Base-by-base conservation (phyloP, 2,113 vertebrate genomes). In the Rhagologus leucostigma region DNA sequence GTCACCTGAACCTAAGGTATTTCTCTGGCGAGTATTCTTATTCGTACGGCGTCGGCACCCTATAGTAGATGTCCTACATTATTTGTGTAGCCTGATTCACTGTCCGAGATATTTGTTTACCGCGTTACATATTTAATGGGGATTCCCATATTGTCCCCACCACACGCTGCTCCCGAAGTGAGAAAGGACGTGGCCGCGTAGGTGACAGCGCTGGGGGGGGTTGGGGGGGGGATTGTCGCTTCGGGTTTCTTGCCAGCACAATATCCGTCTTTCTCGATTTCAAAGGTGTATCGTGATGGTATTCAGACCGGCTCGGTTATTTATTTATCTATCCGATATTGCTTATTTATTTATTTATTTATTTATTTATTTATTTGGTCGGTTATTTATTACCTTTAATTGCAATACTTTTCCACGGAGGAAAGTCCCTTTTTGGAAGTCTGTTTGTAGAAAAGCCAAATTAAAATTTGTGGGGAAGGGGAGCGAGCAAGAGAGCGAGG, bases 101-200 rank as follows among this genome's bases (percentile, higher is more conserved):
- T 98, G 98, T 98, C 98, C 98, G 97, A 98, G 99, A 98, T 98
- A 99, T 98, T 95, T 98, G 98, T 99, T 99, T 99, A 99, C 98
- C 98, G 99, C 97, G 97, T 99, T 99, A 99, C 98, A 99, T 99
- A 99, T 99, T 99, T 99, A 99, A 99, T 98, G 98, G 98, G 99
- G 98, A 98, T 99, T 98, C 98, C 94, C 98, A 94, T 5, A 92
- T 81, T 96, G 80, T 94, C 95, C 93, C 91, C 91, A 65, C 22
- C 70, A 89, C 97, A 89, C 79, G 24, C 91, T 76, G 95, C 95
- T 95, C 92, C 77, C 68, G 81, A 76, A 83, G 86, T 67, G 75
- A 94, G 90, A 94, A 88, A 95, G 95, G 84, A 97, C 59, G 87
- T 81, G 89, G 84, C 95, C 93, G 94, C 53, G 74, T 64, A 75